Conservation (phyloP, 2,113 vertebrate species). For the Cnemophilus loriae region DNA sequence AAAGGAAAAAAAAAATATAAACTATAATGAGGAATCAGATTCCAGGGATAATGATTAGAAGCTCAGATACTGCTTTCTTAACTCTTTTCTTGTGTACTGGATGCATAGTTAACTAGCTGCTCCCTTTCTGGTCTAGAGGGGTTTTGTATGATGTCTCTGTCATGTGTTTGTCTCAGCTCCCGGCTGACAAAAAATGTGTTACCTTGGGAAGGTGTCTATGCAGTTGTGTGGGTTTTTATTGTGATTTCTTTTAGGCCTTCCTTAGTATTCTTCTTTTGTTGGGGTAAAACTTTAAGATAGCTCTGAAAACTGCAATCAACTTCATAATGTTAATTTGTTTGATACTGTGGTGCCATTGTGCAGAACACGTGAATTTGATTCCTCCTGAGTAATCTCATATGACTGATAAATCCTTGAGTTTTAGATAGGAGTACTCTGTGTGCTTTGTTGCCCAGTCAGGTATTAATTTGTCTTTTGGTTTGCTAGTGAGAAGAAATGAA, state of each 20-base stretch:
- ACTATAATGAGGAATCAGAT: neutral
- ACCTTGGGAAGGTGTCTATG: neutral
- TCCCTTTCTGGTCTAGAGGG: neutral
- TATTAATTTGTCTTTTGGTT: conserved; percentile 30
- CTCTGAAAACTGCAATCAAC: conserved; percentile 3
- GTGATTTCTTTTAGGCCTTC: neutral
- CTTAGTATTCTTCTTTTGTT: neutral
- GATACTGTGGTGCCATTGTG: neutral
- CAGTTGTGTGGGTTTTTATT: neutral
- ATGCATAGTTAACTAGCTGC: neutral
- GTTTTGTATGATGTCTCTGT: neutral
- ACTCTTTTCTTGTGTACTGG: neutral
- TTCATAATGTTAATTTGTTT: neutral
- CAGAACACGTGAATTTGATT: neutral
- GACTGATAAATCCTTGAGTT: neutral
- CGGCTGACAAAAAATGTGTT: neutral
- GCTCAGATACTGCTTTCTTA: neutral
- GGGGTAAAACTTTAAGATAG: neutral
- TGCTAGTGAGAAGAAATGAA: conserved; percentile 73
- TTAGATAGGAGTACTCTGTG: neutral
- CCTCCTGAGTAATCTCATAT: neutral
- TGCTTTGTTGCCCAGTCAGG: neutral
- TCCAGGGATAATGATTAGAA: neutral
- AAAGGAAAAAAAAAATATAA: neutral
- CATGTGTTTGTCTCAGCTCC: neutral